Evolutionary conservation across 1,140 invertebrate genomes (phyloP).

Genomic region (Oedothorax gibbosus): DNA sequence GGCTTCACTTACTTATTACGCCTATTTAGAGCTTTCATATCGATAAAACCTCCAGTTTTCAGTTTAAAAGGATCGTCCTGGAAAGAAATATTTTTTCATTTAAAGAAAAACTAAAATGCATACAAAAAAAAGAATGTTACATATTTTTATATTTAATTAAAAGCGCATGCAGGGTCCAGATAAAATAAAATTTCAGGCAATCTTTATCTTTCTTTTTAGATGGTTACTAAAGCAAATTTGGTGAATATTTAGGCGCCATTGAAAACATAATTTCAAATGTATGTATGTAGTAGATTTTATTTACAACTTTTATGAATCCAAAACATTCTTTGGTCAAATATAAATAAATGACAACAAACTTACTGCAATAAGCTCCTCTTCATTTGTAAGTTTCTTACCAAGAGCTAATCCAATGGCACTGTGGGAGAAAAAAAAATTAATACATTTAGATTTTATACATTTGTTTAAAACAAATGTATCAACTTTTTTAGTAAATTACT

Average conservation of each 20-base stretch:
- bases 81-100: slow-evolving; percentile 63
- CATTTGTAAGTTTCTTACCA: slow-evolving; percentile 80
- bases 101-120: no score
- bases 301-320: no score
- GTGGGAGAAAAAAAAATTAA: background rate
- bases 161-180: background rate
- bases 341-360: slow-evolving; percentile 61
- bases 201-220: background rate
- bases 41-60: slow-evolving; percentile 89
- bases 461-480: no score
- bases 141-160: no score
- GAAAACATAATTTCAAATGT: background rate
- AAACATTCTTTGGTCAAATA: background rate
- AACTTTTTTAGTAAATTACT: no score
- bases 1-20: slow-evolving; percentile 39
- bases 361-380: slow-evolving; percentile 75
- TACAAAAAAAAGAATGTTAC: no score
- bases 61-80: slow-evolving; percentile 75
- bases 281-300: no score
- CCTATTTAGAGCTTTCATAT: slow-evolving; percentile 79
- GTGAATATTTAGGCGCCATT: slow-evolving; percentile 5
- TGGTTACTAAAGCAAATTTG: background rate
- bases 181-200: slow-evolving; percentile 60
- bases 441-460: background rate
- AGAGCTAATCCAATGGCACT: slow-evolving; percentile 83